Conservation (phyloP, 2,113 vertebrate genomes). For the Rhinolophus sinicus region DNA sequence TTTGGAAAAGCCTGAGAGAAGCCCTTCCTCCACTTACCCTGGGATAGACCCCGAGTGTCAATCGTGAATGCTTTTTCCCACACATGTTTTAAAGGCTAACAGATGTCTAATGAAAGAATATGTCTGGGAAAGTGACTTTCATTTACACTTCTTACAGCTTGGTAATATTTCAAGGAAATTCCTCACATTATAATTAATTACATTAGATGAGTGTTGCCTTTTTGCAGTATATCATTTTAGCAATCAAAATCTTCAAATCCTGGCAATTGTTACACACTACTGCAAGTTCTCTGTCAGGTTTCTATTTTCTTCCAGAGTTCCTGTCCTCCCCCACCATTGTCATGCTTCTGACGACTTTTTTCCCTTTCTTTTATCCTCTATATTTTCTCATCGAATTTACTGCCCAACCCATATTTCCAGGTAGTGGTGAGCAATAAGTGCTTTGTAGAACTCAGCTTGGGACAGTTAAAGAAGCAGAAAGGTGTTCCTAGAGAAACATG, state of each 20-base stretch:
- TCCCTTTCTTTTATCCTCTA: not conserved
- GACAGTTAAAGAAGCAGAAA: not conserved
- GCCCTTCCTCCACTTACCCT: not conserved
- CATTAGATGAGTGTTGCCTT: not conserved
- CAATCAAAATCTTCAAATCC: not conserved
- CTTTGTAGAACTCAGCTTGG: not conserved
- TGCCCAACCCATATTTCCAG: not conserved
- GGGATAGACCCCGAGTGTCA: not conserved
- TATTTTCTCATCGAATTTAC: not conserved
- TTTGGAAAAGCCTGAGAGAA: not conserved
- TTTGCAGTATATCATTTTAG: not conserved
- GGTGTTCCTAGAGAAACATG: not conserved
- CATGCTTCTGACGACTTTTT: not conserved
- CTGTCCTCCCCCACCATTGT: not conserved
- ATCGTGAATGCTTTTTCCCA: not conserved
- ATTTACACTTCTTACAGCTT: not conserved
- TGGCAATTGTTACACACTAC: not conserved
- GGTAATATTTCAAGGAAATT: constrained; percentile 15
- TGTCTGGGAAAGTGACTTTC: not conserved
- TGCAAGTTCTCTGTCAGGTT: not conserved
- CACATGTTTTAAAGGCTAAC: not conserved
- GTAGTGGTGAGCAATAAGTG: not conserved
- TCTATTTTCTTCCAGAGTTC: not conserved
- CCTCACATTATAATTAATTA: constrained; percentile 25
- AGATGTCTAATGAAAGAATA: not conserved